Base-by-base conservation (phyloP, 2,113 vertebrate genomes). In the Oceanodroma tethys region DNA sequence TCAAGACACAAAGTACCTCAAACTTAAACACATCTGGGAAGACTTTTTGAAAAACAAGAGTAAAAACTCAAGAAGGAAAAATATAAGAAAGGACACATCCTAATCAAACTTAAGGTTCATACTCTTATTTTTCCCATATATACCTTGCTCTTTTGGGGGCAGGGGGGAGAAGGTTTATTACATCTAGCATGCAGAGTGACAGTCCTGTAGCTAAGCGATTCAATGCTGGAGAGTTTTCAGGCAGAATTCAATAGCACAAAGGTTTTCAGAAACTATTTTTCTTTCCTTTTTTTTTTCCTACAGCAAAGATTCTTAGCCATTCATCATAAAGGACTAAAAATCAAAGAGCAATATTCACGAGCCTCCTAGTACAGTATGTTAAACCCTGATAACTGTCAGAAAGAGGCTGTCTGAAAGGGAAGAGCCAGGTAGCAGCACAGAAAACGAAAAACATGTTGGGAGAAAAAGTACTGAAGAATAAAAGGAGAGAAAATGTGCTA, bases 291-390 rank as follows among this genome's bases (percentile, higher is more conserved):
- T 82, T 71, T 85, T 70, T 42, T 63, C 60, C 5, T 52, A 20
- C 42, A 81, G 89, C 79, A 88, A 81, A 16, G 85, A 88, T 95
- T 95, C 93, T 78, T 90, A 96, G 62, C 97, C 95, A 97, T 96
- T 97, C 96, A 97, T 96, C 93, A 94, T 95, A 94, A 97, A 97
- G 93, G 63, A 85, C 89, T 88, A 81, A 92, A 97, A 97, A 98
- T 98, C 97, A 97, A 98, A 98, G 97, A 97, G 96, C 97, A 97
- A 97, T 97, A 98, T 98, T 97, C 97, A 97, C 90, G 93, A 97
- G 95, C 93, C 95, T 97, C 95, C 94, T 97, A 92, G 96, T 96
- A 97, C 96, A 97, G 94, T 97, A 88, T 96, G 94, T 97, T 97
- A 97, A 97, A 97, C 94, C 89, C 91, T 92, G 91, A 95, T 97